Evolutionary conservation across 2,888 invertebrate genomes (phyloP), one percentile per base, ranked within the genome.

Genomic region (Arge pagana): DNA sequence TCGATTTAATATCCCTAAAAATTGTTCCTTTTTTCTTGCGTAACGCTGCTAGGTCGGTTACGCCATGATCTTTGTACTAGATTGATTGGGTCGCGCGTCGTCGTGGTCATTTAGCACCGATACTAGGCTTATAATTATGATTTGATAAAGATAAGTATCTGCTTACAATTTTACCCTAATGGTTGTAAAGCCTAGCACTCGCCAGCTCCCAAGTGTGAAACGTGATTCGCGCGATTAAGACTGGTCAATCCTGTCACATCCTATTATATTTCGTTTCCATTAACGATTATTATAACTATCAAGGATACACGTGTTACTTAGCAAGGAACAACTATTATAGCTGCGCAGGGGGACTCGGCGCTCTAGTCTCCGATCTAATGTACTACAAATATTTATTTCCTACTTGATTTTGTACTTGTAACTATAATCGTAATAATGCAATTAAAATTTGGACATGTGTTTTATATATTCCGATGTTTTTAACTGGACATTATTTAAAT

Each of bases 341-440:
- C 58, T 61, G 59, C 50, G 58, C 58, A 58, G 52, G 66, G 65
- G 62, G 70, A 70, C 67, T 70, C 64, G 68, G 59, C 56, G 60
- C 59, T 65, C 69, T 70, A 70, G 69, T 70, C 67, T 71, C 67
- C 68, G 51, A 55, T 60, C 63, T 61, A 64, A 66, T 65, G 60
- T 70, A 66, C 57, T 54, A 63, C 61, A 65, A 67, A 70, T 72
- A 71, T 70, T 70, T 71, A 73, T 69, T 70, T 72, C 69, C 63
- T 66, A 68, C 65, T 70, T 68, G 65, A 66, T 71, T 72, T 71
- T 72, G 64, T 71, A 72, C 67, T 68, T 71, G 64, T 69, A 61
- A 68, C 59, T 67, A 58, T 41, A 39, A 39, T 18, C 18, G 19
- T 39, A 41, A 66, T 66, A 60, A 67, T 67, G 61, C 58, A 64